phyloP scores from a whole-genome alignment of 2,888 invertebrate species.

The Epistrophe eligans region DNA sequence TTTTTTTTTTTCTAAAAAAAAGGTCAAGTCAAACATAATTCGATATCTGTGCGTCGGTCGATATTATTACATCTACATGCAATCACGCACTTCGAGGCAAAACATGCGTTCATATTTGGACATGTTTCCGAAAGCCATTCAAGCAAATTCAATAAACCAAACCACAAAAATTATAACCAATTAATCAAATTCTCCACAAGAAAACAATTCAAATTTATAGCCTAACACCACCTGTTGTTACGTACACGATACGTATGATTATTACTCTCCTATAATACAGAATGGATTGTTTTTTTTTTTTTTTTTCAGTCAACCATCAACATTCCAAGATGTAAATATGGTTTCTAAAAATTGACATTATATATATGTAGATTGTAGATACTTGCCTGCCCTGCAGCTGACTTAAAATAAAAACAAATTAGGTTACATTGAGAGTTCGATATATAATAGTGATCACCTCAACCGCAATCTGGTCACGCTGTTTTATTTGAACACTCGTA shows the following conservation, averaged over 20 bases:
- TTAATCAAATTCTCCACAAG: slow-evolving; percentile 51
- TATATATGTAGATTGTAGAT: neutral
- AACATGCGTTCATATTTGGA: slow-evolving; percentile 36
- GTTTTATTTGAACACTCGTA: slow-evolving; percentile 52
- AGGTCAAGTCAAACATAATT: slow-evolving; percentile 18
- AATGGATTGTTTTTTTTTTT: slow-evolving; percentile 5
- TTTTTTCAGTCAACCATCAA: slow-evolving; percentile 44
- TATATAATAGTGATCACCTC: slow-evolving; percentile 59
- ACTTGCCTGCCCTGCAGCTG: slow-evolving; percentile 49
- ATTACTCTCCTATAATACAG: neutral
- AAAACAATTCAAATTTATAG: slow-evolving; percentile 58
- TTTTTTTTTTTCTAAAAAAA: neutral
- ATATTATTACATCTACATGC: slow-evolving; percentile 33
- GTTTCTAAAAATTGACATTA: slow-evolving; percentile 23
- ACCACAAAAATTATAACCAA: slow-evolving; percentile 54
- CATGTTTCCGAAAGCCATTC: slow-evolving; percentile 38
- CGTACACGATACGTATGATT: slow-evolving; percentile 7
- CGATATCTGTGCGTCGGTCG: slow-evolving; percentile 1
- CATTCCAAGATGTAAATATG: slow-evolving; percentile 41
- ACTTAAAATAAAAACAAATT: slow-evolving; percentile 60
- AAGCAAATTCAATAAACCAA: slow-evolving; percentile 27
- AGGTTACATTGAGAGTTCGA: slow-evolving; percentile 56
- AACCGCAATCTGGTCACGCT: slow-evolving; percentile 71
- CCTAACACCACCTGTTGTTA: slow-evolving; percentile 58
- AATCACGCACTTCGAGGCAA: slow-evolving; percentile 41